These are phyloP conservation scores for Perdita meconis DNA, from an alignment of 2,888 invertebrate genomes.

Conservation along the genomic window DNA sequence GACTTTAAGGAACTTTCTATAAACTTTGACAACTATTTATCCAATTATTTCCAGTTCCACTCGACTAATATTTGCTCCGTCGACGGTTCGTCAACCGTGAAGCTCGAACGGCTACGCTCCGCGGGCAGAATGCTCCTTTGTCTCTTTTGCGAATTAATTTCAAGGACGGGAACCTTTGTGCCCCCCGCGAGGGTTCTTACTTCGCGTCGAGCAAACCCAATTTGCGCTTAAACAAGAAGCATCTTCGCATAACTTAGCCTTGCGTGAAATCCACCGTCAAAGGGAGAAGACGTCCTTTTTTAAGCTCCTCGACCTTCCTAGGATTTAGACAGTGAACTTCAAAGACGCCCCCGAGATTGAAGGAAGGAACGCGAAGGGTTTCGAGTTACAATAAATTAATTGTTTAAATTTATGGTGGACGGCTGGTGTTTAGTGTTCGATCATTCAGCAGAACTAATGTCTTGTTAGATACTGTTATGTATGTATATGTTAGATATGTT, in stretches of 20 bases:
- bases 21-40: constrained; percentile 40
- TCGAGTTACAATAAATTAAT: constrained; percentile 1
- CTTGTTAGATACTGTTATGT: too few relatives aligned
- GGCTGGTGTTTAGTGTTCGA: too few relatives aligned
- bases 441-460: too few relatives aligned
- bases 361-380: constrained; percentile 12
- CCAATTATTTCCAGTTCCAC: constrained; percentile 60
- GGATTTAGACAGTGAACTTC: constrained; percentile 55
- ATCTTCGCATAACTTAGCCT: constrained; percentile 79
- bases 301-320: constrained; percentile 51
- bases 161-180: constrained; percentile 72
- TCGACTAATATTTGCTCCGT: constrained; percentile 54
- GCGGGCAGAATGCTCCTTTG: constrained; percentile 59
- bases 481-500: too few relatives aligned
- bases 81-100: constrained; percentile 48
- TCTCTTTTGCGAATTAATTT: constrained; percentile 68
- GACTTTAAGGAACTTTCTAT: not conserved
- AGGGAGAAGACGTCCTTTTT: constrained; percentile 75
- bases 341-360: constrained; percentile 42
- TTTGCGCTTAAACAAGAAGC: constrained; percentile 80
- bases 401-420: not conserved
- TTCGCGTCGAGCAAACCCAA: constrained; percentile 72
- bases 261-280: constrained; percentile 81
- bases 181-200: constrained; percentile 65
- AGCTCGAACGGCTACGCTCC: constrained; percentile 45